Base-by-base conservation (phyloP, 2,113 vertebrate species). In the Sula dactylatra region DNA sequence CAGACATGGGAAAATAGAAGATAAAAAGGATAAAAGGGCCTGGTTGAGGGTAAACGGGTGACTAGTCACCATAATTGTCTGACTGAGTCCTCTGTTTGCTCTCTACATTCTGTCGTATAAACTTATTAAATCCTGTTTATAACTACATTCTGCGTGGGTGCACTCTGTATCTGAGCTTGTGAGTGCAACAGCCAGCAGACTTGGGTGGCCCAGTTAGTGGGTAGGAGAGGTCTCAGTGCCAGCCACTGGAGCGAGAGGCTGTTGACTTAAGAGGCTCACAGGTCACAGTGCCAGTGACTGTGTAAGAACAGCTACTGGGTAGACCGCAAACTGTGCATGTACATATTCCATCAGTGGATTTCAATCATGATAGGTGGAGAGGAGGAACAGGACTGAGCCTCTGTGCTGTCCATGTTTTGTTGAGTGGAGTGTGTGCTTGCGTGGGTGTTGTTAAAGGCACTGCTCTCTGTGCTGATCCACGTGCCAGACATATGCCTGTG, bases 401-500 rank as follows among this genome's bases (percentile, higher is more conserved):
- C 27, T 2, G 9, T 56, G 50, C 40, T 61, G 20, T 17, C 74
- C 25, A 3, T 19, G 10, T 78, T 78, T 29, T 49, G 27, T 49
- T 81, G 52, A 80, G 56, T 8, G 32, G 25, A 44, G 25, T 7
- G 26, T 42, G 19, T 65, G 26, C 42, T 34, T 38, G 18, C 0
- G 0, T 27, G 42, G 26, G 9, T n/a, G 21, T 24, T 80, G 17
- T 59, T 47, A 77, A 81, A 84, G 38, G 36, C 17, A 19, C 40
- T 61, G 20, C 26, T 67, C 31, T 72, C 38, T 62, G 25, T 87
- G 69, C 70, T 69, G 44, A 31, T 65, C 15, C 6, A 9, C 0
- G 2, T 72, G 49, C 16, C 1, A 2, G 44, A 26, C 26, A 7
- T 18, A 11, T 2, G 2, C 62, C n/a, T 6, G 3, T 24, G 27